These are phyloP conservation scores for Temnothorax ravouxi DNA, from an alignment of 2,888 invertebrate species.

Conservation along the genomic window DNA sequence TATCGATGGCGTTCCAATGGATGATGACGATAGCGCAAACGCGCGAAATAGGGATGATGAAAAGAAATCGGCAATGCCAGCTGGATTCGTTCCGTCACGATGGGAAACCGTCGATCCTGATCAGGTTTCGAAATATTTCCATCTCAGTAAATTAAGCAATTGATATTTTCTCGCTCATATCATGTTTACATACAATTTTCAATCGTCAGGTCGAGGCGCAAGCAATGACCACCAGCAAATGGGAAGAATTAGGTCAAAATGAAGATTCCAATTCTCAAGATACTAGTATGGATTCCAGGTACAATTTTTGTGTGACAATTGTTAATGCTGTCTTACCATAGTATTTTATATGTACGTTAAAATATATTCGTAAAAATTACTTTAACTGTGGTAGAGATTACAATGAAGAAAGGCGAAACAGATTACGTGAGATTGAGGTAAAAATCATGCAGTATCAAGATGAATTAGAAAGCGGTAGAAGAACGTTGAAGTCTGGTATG, in stretches of 20 bases:
- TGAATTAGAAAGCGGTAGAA: slow-evolving; percentile 95
- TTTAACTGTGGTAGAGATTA: slow-evolving; percentile 87
- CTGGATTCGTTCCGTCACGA: slow-evolving; percentile 95
- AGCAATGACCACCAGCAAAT: slow-evolving; percentile 95
- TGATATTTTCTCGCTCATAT: neutral
- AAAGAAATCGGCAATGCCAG: slow-evolving; percentile 87
- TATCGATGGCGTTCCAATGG: slow-evolving; percentile 92
- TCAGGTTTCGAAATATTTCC: slow-evolving; percentile 86
- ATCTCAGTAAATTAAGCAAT: neutral
- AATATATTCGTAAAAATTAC: slow-evolving; percentile 27
- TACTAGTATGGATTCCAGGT: slow-evolving; percentile 86
- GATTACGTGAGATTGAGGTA: slow-evolving; percentile 96
- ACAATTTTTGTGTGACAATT: slow-evolving; percentile 39
- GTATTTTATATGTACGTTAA: neutral
- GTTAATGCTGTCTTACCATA: neutral
- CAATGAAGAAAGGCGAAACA: slow-evolving; percentile 91
- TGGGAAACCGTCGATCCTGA: slow-evolving; percentile 99
- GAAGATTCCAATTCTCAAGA: slow-evolving; percentile 86
- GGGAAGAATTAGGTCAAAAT: slow-evolving; percentile 92
- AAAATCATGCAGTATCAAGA: slow-evolving; percentile 98
- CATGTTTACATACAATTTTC: slow-evolving; percentile 9
- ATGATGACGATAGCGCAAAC: slow-evolving; percentile 83
- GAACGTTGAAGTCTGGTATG: slow-evolving; percentile 91
- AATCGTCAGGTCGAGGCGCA: slow-evolving; percentile 89
- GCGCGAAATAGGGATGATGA: slow-evolving; percentile 80